phyloP scores from a whole-genome alignment of 2,888 invertebrate species.

The Ophonus ardosiacus region DNA sequence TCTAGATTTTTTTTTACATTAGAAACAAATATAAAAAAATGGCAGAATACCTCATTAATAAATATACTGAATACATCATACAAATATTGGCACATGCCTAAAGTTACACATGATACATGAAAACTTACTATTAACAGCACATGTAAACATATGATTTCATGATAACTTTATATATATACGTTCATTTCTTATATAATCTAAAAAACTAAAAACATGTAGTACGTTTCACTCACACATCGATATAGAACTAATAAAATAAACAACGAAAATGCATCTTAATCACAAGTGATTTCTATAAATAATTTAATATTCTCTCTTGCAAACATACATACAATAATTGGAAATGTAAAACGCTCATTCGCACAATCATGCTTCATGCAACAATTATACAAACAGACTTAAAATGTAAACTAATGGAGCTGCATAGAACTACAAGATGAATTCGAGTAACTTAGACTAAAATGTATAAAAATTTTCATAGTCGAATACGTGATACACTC shows the following conservation, averaged over 20 bases:
- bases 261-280: slow-evolving; percentile 52
- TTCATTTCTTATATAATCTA: slow-evolving; percentile 39
- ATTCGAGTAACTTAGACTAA: slow-evolving; percentile 56
- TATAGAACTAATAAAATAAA: slow-evolving; percentile 52
- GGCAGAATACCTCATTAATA: not conserved
- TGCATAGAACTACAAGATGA: slow-evolving; percentile 47
- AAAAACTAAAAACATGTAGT: slow-evolving; percentile 55
- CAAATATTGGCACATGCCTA: slow-evolving; percentile 60
- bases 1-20: too few species aligned
- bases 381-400: slow-evolving; percentile 30
- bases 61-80: slow-evolving; percentile 28
- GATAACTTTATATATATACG: slow-evolving; percentile 50
- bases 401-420: slow-evolving; percentile 42
- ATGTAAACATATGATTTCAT: slow-evolving; percentile 48
- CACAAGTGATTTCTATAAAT: slow-evolving; percentile 57
- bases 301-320: slow-evolving; percentile 47
- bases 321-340: slow-evolving; percentile 14
- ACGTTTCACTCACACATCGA: slow-evolving; percentile 56
- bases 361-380: slow-evolving; percentile 57
- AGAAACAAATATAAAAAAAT: too few species aligned
- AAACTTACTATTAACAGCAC: slow-evolving; percentile 44
- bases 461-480: slow-evolving; percentile 54
- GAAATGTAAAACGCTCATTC: slow-evolving; percentile 24
- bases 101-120: slow-evolving; percentile 48
- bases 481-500: slow-evolving; percentile 1